Base-by-base conservation (phyloP, 1,140 invertebrate species). In the Rhopalosiphum maidis region DNA sequence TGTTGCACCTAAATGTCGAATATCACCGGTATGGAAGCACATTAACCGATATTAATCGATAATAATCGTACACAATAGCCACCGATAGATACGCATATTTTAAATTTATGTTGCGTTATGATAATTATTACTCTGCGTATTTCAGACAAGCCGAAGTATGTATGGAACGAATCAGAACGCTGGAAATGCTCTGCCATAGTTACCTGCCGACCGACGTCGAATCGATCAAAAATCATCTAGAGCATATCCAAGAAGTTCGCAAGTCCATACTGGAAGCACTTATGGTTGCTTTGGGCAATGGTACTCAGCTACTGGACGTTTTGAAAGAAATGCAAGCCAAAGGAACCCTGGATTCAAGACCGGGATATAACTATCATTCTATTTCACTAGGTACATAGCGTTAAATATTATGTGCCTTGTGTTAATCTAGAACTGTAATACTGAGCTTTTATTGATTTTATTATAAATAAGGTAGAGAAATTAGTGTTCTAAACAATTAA, bases 281-380 rank as follows among this genome's bases (percentile, higher is more conserved):
- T 4, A 97, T 98, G 96, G 96, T 96, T 8, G 97, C 98, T 5
- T 95, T 98, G 5, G 97, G 97, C 94, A 96, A 98, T 94, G 97
- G 97, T n/a, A 97, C 98, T 94, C 96, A 96, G 51, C 95, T 98
- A 83, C 95, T 98, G 83, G 97, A 97, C 89, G 96, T 96, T 95
- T 95, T 98, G 88, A 96, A 96, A 94, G 96, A 97, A 95, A 95
- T 97, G 93, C 96, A 96, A 25, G 96, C 96, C 93, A 96, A 97
- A 94, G 97, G 97, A 94, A 97, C 97, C 23, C 95, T 97, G 55
- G 97, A 98, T 94, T 97, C 97, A n/a, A 95, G 97, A 94, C 97
- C 97, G 48, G 97, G 96, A 94, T 96, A 96, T 94, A 97, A 97
- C 85, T 96, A 96, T 94, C 95, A 95, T 22, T 96, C 96, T 94